phyloP scores from a whole-genome alignment of 2,797 vertebrate genomes.

The Falco peregrinus region DNA sequence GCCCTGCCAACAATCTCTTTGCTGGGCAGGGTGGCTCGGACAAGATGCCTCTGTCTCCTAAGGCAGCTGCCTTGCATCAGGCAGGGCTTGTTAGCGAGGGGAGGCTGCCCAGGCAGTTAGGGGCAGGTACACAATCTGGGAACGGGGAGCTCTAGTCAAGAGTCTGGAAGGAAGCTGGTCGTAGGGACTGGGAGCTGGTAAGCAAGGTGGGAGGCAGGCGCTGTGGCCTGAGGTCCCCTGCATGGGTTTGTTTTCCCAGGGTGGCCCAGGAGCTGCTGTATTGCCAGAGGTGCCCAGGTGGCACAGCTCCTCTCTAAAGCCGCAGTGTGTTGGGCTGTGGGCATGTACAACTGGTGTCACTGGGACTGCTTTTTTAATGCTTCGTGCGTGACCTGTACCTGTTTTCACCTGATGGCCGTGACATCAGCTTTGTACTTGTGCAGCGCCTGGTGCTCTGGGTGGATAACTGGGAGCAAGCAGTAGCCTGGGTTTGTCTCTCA shows the following conservation, averaged over 20 bases:
- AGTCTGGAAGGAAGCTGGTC: not conserved
- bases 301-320: not conserved
- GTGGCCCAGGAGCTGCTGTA: not conserved
- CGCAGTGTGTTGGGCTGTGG: not conserved
- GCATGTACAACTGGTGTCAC: not conserved
- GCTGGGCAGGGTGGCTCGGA: not conserved
- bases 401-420: not conserved
- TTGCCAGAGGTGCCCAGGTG: accelerated
- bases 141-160: not conserved
- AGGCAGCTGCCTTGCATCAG: not conserved
- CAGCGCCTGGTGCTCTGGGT: not conserved
- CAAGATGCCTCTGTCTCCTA: not conserved
- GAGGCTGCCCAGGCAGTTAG: not conserved
- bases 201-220: not conserved
- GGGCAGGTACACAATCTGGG: not conserved
- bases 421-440: not conserved
- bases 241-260: not conserved
- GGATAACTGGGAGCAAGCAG: not conserved
- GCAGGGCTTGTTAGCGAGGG: not conserved
- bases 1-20: not conserved
- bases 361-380: not conserved
- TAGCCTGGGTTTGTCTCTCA: not conserved
- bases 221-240: not conserved
- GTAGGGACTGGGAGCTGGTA: not conserved
- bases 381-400: accelerated